phyloP scores from a whole-genome alignment of 2,888 invertebrate species.

The Trypoxylon attenuatum region DNA sequence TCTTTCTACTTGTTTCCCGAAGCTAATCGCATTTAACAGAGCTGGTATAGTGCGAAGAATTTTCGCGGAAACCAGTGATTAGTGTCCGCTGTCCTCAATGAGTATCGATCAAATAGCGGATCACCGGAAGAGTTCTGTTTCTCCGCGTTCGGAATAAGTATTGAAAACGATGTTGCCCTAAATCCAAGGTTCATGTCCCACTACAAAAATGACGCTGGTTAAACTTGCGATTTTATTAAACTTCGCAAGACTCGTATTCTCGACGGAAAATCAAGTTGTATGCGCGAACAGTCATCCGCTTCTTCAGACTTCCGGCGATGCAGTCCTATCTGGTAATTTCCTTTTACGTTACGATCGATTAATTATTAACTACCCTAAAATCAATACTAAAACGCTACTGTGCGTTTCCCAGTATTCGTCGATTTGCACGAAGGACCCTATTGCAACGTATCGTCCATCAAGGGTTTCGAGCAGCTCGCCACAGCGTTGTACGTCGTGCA shows the following conservation, averaged over 20 bases:
- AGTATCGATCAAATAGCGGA: slow-evolving; percentile 61
- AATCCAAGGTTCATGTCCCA: no score
- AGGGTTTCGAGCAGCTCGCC: slow-evolving; percentile 71
- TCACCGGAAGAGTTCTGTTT: slow-evolving; percentile 16
- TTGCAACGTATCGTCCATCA: slow-evolving; percentile 69
- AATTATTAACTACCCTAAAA: not conserved
- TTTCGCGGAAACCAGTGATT: no score
- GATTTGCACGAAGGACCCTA: slow-evolving; percentile 71
- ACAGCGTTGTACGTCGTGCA: slow-evolving; percentile 71
- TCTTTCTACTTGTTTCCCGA: not conserved
- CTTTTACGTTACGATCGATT: not conserved
- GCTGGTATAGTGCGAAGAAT: slow-evolving; percentile 5
- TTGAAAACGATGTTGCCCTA: not conserved
- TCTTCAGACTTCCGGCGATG: slow-evolving; percentile 66
- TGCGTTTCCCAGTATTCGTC: slow-evolving; percentile 72
- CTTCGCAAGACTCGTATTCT: slow-evolving; percentile 8
- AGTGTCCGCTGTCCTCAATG: slow-evolving; percentile 5
- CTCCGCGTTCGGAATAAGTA: not conserved
- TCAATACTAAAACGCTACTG: no score
- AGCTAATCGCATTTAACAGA: slow-evolving; percentile 4
- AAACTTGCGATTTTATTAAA: slow-evolving; percentile 36
- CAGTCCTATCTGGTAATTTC: slow-evolving; percentile 64
- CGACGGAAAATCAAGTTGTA: slow-evolving; percentile 46
- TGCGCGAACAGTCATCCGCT: slow-evolving; percentile 64
- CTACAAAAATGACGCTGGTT: slow-evolving; percentile 9